Base-by-base conservation (phyloP, 2,113 vertebrate species). In the Hippopotamus amphibius region DNA sequence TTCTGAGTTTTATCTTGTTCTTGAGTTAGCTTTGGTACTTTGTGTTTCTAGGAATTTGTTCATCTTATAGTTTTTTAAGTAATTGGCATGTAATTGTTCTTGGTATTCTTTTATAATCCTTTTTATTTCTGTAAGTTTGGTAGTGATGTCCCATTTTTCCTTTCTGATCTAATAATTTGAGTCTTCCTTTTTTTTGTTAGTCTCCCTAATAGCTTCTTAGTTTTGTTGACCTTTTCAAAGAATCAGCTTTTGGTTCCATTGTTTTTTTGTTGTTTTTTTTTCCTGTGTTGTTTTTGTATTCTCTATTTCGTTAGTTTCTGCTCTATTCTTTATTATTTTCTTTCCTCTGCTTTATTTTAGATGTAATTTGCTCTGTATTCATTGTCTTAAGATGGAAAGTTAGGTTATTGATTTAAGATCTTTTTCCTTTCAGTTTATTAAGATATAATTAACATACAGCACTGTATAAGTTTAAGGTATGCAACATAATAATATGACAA, bases 1-100 rank as follows among this genome's bases (percentile, higher is more conserved):
- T 41, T 80, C 37, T 10, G 41, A 14, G 3, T 48, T 91, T 93
- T 65, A 33, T 53, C 46, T 33, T 55, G 24, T 76, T 90, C 16
- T 69, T 93, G 13, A 88, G 28, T 82, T 82, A 88, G 26, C 69
- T 96, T 90, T 71, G 22, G 26, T 81, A 93, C 74, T 69, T 88
- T 71, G 2, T 76, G 14, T 93, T 85, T 90, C 57, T 63, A 41
- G 57, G 63, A 90, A 84, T n/a, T 84, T 68, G 21, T 80, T 77
- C 41, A 28, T 53, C 22, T 68, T 17, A 41, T 65, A 85, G 50
- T 91, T 79, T 82, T 80, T 61, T 90, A 87, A 66, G 53, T 84
- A 72, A 74, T 85, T 68, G n/a, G 19, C 14, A 53, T 87, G 50
- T 28, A 82, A 1, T 57, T 85, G 6, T 86, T 92, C 50, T 41